A percentile compares a stretch with the other conserved stretches of the same genome.
phyloP scores from a whole-genome alignment of 2,888 invertebrate genomes.

The Sialis lutaria region DNA sequence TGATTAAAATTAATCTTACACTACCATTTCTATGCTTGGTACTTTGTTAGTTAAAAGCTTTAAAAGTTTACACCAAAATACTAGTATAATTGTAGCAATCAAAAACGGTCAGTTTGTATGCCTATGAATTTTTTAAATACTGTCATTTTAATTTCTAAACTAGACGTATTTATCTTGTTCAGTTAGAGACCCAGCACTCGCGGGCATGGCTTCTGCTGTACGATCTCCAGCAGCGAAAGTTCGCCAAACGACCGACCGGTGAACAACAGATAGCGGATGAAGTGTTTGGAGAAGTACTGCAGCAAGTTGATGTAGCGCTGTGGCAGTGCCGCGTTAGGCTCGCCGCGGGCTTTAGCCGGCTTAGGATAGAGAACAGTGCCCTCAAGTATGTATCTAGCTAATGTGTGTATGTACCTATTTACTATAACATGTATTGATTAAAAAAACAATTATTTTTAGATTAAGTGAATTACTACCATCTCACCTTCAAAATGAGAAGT shows the following conservation, averaged over 20 bases:
- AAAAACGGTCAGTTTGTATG: background rate
- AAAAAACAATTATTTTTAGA: slow-evolving; percentile 14
- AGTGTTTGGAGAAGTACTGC: slow-evolving; percentile 15
- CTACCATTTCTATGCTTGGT: no score
- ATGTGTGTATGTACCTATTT: slow-evolving; percentile 1
- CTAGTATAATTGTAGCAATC: background rate
- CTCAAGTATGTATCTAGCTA: slow-evolving; percentile 29
- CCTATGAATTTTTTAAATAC: no score
- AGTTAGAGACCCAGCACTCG: slow-evolving; percentile 23
- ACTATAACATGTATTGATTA: background rate
- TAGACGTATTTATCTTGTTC: background rate
- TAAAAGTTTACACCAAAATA: no score
- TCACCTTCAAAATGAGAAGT: slow-evolving; percentile 52
- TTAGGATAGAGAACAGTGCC: slow-evolving; percentile 58
- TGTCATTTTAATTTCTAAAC: background rate
- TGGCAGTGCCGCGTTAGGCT: slow-evolving; percentile 48
- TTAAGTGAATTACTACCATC: slow-evolving; percentile 50
- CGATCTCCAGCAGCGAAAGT: slow-evolving; percentile 49
- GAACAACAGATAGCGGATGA: slow-evolving; percentile 15
- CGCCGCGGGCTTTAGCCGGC: slow-evolving; percentile 58
- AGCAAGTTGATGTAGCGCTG: slow-evolving; percentile 36
- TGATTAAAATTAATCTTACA: no score
- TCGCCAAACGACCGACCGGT: slow-evolving; percentile 15
- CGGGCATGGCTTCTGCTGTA: slow-evolving; percentile 48
- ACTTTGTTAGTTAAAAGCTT: no score